Conservation (phyloP, 1,140 invertebrate species). For the Matsumurasca onukii region DNA sequence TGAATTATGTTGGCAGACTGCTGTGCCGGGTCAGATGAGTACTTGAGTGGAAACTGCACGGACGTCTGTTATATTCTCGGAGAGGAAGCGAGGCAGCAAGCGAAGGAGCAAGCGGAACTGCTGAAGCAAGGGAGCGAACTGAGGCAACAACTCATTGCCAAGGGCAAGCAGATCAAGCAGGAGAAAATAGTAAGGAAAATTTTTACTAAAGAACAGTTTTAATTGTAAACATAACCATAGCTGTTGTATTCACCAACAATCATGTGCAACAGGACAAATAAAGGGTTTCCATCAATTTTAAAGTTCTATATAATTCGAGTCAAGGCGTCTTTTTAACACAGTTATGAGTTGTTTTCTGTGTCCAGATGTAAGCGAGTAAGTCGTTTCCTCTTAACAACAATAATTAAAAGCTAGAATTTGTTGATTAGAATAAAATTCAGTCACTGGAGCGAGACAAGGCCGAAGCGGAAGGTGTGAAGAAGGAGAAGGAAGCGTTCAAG, state of each 20-base stretch:
- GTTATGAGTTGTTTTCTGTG: no score
- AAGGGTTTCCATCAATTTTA: no score
- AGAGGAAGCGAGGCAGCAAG: constrained; percentile 70
- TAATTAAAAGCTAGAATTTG: no score
- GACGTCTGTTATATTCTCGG: constrained; percentile 86
- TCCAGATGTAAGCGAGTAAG: no score
- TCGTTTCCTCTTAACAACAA: no score
- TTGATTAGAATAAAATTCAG: constrained; percentile 55
- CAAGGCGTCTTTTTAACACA: no score
- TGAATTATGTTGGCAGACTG: no score
- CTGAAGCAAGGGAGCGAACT: constrained; percentile 75
- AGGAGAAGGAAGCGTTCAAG: constrained; percentile 74
- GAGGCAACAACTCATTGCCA: constrained; percentile 70
- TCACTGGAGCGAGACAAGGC: constrained; percentile 70
- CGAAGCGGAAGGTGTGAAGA: constrained; percentile 68
- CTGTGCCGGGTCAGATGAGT: constrained; percentile 96
- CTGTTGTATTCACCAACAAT: no score
- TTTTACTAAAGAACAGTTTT: neutral
- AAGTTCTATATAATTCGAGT: no score
- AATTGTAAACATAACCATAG: no score
- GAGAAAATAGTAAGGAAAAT: constrained; percentile 61
- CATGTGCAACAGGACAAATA: no score
- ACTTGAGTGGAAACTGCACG: constrained; percentile 62
- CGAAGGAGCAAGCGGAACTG: constrained; percentile 69
- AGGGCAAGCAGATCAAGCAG: constrained; percentile 71